Evolutionary conservation across 92 coral and sea anemone genomes (phyloP), one percentile per base, ranked within the genome.

Genomic region (Umimayanthus chanpuru): DNA sequence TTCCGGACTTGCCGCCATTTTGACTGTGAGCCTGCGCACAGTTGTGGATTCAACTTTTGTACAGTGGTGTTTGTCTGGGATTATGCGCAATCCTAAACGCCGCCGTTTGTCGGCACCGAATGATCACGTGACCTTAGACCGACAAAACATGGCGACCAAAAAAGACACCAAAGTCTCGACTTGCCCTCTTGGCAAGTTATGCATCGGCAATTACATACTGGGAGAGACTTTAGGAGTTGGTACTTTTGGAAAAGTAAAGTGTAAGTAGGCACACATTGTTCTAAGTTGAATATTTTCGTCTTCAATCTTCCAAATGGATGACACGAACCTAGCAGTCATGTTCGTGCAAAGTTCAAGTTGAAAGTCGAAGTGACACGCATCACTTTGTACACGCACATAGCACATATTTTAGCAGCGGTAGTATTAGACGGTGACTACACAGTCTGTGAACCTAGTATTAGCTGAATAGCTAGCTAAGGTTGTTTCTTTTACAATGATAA

Each of bases 171-270:
- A 49, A 47, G 77, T 41, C 3, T 23, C 23, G 43, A 8, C 41
- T 9, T 49, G 72, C 21, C n/a, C 38, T 3, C 23, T 72, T 14
- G 82, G 85, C 85, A 91, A 91, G 76, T 89, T 94, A 41, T 90
- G 90, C 11, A 95, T 96, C 44, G 99, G 98, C 4, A 96, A 96
- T 85, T 96, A 96, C 83, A 81, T 93, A 80, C 96, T 96, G 39
- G 97, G 97, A 72, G 84, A 89, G 12, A 96, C 99, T 7, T 83
- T 96, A 73, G 99, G 99, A 18, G 95, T 95, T 80, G 99, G 99
- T 38, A 95, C 99, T 28, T 96, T 96, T 94, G 99, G 99, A 32
- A 96, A 96, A 96, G 99, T 96, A 15, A 96, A 96, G 91, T 75
- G 99, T 96, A 88, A 89, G 99, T 68, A 68, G 43, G 44, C 79